Base-by-base conservation (phyloP, 2,797 vertebrate genomes). In the Siniperca obscura region DNA sequence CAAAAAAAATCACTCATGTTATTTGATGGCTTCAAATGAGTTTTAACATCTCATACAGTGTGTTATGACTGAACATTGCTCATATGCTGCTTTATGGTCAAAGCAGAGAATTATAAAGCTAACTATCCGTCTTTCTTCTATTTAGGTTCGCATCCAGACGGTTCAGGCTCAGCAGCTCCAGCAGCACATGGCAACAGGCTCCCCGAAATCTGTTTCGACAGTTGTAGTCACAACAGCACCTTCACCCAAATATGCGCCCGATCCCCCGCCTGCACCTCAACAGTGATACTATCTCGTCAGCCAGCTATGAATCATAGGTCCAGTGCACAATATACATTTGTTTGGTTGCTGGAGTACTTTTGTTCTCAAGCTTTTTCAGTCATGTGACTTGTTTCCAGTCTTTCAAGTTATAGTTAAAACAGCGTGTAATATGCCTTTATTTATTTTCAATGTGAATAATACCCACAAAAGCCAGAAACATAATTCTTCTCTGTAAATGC, bases 151-250 rank as follows among this genome's bases (percentile, higher is more conserved):
- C 57, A 99, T 99, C 91, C 98, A 99, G 90, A 98, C 98, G 0
- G 97, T 99, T 12, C 98, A 95, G 0, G 96, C 98, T 0, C 97
- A 98, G 86, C 98, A 98, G 84, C 96, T 99, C 25, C 98, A 99
- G 83, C 97, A 97, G 86, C 97, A 97, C 89, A 95, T 98, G 5
- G 96, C 96, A 0, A 89, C 97, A 10, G 93, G 95, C 59, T 95
- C 97, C 36, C 95, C 97, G 3, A 99, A 99, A 91, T 96, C 98
- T 0, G 95, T 99, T 40, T 98, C 98, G 66, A 98, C 98, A 0
- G 98, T 99, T 14, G 97, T 99, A 2, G 98, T 99, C 85, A 98
- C 98, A 25, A 97, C 98, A 11, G 97, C 98, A 2, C 96, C 97
- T 0, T 97, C 98, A 21, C 95, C 97, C 42, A 99, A 98, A 80